Evolutionary conservation across 2,888 invertebrate species (phyloP).

Genomic region (Calliopum simillimum): DNA sequence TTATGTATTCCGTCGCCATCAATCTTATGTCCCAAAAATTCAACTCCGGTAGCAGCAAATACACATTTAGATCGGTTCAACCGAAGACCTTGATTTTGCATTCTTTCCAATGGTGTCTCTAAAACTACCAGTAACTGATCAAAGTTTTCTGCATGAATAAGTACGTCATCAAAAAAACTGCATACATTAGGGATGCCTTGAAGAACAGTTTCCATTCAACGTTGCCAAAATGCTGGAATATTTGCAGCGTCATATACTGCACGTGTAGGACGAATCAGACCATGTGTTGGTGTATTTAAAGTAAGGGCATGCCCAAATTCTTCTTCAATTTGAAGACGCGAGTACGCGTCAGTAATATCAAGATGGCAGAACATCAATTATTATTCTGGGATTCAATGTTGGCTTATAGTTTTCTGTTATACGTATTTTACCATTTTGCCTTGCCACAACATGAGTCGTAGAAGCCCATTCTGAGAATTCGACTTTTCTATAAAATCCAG

Average conservation of each 20-base stretch:
- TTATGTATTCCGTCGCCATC: slow-evolving; percentile 33
- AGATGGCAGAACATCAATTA: slow-evolving; percentile 33
- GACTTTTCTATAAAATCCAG: too few species aligned
- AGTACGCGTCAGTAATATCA: slow-evolving; percentile 34
- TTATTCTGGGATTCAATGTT: slow-evolving; percentile 17
- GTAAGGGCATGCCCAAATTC: too few species aligned
- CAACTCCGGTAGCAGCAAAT: slow-evolving; percentile 29
- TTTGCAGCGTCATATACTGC: slow-evolving; percentile 35
- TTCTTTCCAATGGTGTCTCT: not conserved
- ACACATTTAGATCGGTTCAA: slow-evolving; percentile 36
- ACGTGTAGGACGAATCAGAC: too few species aligned
- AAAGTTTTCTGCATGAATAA: slow-evolving; percentile 34
- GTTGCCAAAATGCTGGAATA: slow-evolving; percentile 39
- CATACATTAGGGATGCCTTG: slow-evolving; percentile 26
- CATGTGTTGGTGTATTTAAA: too few species aligned
- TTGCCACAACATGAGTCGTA: slow-evolving; percentile 9
- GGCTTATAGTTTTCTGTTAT: slow-evolving; percentile 32
- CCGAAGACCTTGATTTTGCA: slow-evolving; percentile 24
- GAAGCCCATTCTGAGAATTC: slow-evolving; percentile 22
- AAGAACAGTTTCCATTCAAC: slow-evolving; percentile 33
- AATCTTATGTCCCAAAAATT: slow-evolving; percentile 40
- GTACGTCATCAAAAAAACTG: slow-evolving; percentile 37
- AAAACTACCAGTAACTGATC: slow-evolving; percentile 27
- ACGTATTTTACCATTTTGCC: slow-evolving; percentile 19
- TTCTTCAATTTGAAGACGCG: too few species aligned